Evolutionary conservation across 2,888 invertebrate genomes (phyloP), one percentile per base, ranked within the genome.

Genomic region (Nemoura dubitans): DNA sequence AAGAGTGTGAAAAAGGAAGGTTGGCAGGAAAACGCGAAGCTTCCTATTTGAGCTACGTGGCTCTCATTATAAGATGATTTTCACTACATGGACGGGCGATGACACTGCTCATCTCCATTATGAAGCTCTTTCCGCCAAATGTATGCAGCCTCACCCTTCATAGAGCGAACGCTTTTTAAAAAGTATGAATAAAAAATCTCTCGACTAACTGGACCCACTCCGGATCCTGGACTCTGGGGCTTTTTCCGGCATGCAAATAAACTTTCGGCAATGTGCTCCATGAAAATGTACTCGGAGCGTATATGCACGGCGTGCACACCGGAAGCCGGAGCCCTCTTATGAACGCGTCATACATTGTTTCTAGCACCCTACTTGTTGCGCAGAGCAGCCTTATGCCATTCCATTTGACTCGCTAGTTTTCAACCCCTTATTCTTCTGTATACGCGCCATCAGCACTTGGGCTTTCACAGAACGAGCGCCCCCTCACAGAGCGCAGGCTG

Each of bases 111-210:
- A 59, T 78, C n/a, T 81, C n/a, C 81, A 81, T 30, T 81, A 81
- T 30, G 81, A n/a, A 28, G 30, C 81, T 81, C 81, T 81, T 78
- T 81, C 81, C 81, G 81, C 30, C 27, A 81, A 81, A 28, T 81
- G 28, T 81, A 21, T 80, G 5, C 26, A 10, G 59, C 81, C 81
- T 30, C n/a, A 28, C 81, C 81, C n/a, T 30, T 28, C 26, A 30
- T 5, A 81, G 16, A 29, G 81, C 83, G 81, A 81, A 26, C 83
- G 83, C 83, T 83, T 81, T 80, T 80, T 30, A 78, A 42, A 85
- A 85, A 87, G 25, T 81, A 80, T 84, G 82, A 85, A 87, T 85
- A 87, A 81, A 83, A 87, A 87, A 86, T 43, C 76, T 86, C 83
- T 77, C 81, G 29, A 43, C 30, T 25, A 76, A 78, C 59, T 86